Percentiles rank a stretch among this genome's conserved stretches.
phyloP scores from a whole-genome alignment of 2,888 invertebrate species.

The Lycia hirtaria region DNA sequence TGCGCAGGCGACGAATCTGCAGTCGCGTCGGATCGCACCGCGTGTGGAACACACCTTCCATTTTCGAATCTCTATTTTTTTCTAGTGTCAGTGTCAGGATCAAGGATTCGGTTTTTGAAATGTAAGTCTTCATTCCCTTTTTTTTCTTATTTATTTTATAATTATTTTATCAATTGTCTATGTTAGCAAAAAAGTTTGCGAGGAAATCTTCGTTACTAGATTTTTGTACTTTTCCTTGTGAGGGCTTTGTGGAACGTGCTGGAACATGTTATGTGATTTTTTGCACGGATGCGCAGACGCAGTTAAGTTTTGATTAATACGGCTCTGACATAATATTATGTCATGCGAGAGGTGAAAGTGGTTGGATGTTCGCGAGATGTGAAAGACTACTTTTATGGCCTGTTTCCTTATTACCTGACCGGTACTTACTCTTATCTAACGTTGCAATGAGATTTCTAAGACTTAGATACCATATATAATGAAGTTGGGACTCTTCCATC shows the following conservation, averaged over 20 bases:
- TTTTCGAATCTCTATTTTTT: constrained; percentile 52
- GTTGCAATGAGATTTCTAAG: constrained; percentile 17
- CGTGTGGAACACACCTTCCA: constrained; percentile 46
- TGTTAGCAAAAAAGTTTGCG: constrained; percentile 7
- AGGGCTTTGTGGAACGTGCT: constrained; percentile 20
- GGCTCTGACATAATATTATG: constrained; percentile 47
- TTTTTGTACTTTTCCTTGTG: constrained; percentile 18
- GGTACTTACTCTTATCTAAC: constrained; percentile 42
- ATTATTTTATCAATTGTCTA: constrained; percentile 2
- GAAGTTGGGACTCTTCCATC: neutral
- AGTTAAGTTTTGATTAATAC: constrained; percentile 33
- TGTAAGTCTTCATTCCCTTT: constrained; percentile 33
- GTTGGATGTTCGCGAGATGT: constrained; percentile 51
- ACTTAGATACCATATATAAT: neutral
- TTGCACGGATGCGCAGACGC: constrained; percentile 14
- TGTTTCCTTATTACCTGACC: constrained; percentile 55
- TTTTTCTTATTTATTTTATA: constrained; percentile 16
- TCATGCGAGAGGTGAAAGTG: constrained; percentile 66
- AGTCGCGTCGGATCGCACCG: constrained; percentile 66
- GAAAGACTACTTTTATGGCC: constrained; percentile 46
- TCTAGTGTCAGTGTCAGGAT: constrained; percentile 66
- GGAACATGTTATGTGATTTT: constrained; percentile 7
- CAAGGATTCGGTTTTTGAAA: constrained; percentile 49
- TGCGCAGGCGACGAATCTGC: constrained; percentile 71
- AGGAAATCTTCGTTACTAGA: constrained; percentile 9